phyloP scores from a whole-genome alignment of 2,888 invertebrate genomes.

The Ichneumoninae sp. region DNA sequence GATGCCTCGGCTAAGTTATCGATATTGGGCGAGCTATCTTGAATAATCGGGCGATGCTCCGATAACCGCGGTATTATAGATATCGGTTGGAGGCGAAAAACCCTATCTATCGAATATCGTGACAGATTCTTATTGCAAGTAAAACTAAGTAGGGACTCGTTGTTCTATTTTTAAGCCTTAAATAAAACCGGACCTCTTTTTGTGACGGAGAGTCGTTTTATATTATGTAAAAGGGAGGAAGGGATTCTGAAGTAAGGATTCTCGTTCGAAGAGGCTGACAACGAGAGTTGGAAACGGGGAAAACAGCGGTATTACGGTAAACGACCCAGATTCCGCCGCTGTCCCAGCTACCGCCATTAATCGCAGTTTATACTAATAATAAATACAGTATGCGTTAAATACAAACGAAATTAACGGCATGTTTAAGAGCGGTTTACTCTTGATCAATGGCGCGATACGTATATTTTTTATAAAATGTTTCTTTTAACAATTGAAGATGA shows the following conservation, averaged over 20 bases:
- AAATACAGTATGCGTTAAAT: no score
- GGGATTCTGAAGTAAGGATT: not conserved
- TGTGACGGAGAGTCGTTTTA: not conserved
- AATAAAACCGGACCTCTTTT: not conserved
- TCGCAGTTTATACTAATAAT: no score
- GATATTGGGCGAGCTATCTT: constrained; percentile 35
- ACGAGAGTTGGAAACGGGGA: not conserved
- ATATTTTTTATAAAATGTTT: no score
- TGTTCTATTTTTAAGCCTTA: not conserved
- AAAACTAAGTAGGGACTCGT: not conserved
- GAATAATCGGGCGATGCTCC: constrained; percentile 34
- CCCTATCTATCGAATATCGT: not conserved
- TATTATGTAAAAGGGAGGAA: constrained; percentile 25
- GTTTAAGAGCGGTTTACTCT: no score
- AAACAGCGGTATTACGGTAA: not conserved
- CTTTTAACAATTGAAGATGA: no score
- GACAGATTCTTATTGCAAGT: not conserved
- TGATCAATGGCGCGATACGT: no score
- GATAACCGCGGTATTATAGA: constrained; percentile 15
- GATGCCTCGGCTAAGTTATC: constrained; percentile 17
- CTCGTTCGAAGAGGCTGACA: constrained; percentile 29
- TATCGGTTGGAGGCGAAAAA: not conserved
- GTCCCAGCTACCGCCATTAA: no score
- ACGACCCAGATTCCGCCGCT: no score
- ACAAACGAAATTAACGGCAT: no score